Percentiles rank a stretch among this genome's conserved stretches.
phyloP scores from a whole-genome alignment of 2,797 vertebrate species.

The Mus caroli region DNA sequence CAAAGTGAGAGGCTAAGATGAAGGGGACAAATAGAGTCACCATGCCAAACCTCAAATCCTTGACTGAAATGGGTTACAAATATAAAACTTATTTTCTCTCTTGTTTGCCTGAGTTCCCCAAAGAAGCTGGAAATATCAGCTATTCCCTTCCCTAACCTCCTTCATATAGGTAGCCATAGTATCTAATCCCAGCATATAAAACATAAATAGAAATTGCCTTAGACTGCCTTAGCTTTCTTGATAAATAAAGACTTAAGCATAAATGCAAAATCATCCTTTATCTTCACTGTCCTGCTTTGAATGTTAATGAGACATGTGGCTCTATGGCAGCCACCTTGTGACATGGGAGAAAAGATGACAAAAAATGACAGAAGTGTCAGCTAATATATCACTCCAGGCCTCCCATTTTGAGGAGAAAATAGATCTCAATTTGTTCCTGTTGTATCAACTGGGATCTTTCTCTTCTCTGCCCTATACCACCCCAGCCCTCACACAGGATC shows the following conservation, averaged over 20 bases:
- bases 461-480: neutral
- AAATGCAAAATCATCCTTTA: conserved; percentile 6
- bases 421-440: neutral
- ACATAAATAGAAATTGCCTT: neutral
- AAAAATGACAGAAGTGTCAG: neutral
- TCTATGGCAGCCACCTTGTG: neutral
- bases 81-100: neutral
- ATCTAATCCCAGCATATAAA: neutral
- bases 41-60: neutral
- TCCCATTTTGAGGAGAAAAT: conserved; percentile 14
- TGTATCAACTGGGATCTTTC: neutral
- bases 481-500: neutral
- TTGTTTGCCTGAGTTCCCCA: neutral
- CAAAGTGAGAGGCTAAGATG: neutral
- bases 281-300: neutral
- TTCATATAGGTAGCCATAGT: neutral
- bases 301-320: neutral
- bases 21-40: neutral
- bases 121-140: neutral
- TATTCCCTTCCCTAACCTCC: neutral
- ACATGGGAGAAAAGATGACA: neutral
- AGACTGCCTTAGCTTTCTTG: neutral
- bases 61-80: neutral
- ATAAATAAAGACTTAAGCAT: neutral
- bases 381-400: neutral